Evolutionary conservation across 1,140 invertebrate genomes (phyloP).

Genomic region (Brachionus plicatilis): DNA sequence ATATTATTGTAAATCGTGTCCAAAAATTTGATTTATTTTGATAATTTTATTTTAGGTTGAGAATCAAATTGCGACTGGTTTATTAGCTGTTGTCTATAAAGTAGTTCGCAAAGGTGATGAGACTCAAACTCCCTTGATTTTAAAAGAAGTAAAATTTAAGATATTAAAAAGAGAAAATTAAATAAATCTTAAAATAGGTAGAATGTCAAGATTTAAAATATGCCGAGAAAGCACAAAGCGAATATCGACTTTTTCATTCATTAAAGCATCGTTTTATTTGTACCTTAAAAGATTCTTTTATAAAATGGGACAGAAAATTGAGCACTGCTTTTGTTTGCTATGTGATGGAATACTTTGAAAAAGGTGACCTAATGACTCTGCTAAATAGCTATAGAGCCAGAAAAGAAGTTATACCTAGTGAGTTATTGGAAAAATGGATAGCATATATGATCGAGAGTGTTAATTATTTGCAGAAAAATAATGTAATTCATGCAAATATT

Average conservation of each 20-base stretch:
- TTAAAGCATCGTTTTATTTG: conserved; percentile 12
- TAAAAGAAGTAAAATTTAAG: background rate
- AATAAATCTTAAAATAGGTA: background rate
- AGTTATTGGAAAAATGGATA: conserved; percentile 19
- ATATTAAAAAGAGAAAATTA: background rate
- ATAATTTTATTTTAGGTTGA: background rate
- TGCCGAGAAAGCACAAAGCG: background rate
- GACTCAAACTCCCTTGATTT: background rate
- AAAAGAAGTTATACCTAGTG: background rate
- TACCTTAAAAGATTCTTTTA: background rate
- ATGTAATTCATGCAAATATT: conserved; percentile 11
- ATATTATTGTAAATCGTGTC: background rate
- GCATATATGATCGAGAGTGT: conserved; percentile 4
- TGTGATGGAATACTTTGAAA: conserved; percentile 35
- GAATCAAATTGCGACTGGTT: background rate
- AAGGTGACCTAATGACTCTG: background rate
- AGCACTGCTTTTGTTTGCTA: conserved; percentile 10
- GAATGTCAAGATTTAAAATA: conserved; percentile 9
- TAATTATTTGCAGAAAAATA: conserved; percentile 23
- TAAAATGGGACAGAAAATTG: conserved; percentile 29
- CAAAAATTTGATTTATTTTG: background rate
- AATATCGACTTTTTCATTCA: conserved; percentile 4
- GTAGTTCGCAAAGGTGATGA: background rate
- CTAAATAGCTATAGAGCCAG: background rate
- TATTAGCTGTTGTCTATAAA: background rate